phyloP scores from a whole-genome alignment of 2,113 vertebrate genomes.

The Phocoena sinus region DNA sequence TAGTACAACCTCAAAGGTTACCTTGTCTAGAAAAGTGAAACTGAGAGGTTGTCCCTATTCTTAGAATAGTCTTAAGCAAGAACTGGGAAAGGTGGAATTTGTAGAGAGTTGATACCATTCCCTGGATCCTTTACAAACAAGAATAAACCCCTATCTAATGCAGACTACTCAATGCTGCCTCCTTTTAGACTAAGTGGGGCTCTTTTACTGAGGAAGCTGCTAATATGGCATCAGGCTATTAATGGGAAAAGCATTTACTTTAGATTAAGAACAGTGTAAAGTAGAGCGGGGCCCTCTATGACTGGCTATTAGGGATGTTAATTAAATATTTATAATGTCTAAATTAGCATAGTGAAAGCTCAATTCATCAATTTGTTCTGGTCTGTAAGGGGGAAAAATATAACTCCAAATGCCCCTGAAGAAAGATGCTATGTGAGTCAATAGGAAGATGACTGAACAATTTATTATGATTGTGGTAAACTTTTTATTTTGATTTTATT shows the following conservation, averaged over 20 bases:
- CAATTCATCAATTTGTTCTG: slow-evolving; percentile 89
- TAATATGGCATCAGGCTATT: slow-evolving; percentile 76
- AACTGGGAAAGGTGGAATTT: not conserved
- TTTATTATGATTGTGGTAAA: slow-evolving; percentile 73
- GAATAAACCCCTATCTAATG: slow-evolving; percentile 43
- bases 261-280: slow-evolving; percentile 79
- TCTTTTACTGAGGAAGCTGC: slow-evolving; percentile 73
- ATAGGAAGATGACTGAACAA: slow-evolving; percentile 68
- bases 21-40: slow-evolving; percentile 3
- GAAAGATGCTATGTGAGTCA: slow-evolving; percentile 71
- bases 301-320: slow-evolving; percentile 80
- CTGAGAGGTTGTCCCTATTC: not conserved
- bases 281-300: slow-evolving; percentile 72
- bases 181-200: slow-evolving; percentile 50
- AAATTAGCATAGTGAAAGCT: slow-evolving; percentile 88
- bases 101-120: not conserved
- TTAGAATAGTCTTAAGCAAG: slow-evolving; percentile 4
- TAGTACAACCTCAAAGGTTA: not conserved
- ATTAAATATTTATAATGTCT: slow-evolving; percentile 90
- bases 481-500: slow-evolving; percentile 76
- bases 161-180: slow-evolving; percentile 29
- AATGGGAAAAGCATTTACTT: slow-evolving; percentile 82
- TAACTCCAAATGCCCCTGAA: slow-evolving; percentile 66
- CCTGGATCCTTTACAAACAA: slow-evolving; percentile 49
- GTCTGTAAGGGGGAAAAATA: slow-evolving; percentile 68